These are phyloP conservation scores for Drosophila kanekoi DNA, from an alignment of 2,888 invertebrate genomes.

Conservation along the genomic window DNA sequence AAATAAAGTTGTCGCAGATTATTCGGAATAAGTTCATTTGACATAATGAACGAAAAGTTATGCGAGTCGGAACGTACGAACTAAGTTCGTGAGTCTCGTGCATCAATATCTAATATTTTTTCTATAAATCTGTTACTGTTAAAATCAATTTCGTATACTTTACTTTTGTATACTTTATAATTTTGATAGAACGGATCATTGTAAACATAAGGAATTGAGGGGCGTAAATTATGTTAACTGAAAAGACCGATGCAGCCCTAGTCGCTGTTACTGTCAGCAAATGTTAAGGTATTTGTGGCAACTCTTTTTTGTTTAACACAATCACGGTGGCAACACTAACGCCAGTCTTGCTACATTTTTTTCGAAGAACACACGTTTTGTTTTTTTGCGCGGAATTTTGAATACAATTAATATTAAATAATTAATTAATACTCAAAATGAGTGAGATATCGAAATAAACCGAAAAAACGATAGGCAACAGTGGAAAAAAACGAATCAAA, in stretches of 20 bases:
- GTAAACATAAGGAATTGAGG: not conserved
- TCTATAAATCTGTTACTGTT: no score
- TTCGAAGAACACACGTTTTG: slow-evolving; percentile 42
- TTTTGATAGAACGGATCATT: no score
- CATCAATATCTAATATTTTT: not conserved
- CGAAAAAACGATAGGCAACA: slow-evolving; percentile 17
- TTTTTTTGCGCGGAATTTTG: slow-evolving; percentile 40
- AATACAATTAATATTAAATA: slow-evolving; percentile 47
- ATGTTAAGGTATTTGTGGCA: slow-evolving; percentile 23
- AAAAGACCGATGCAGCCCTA: not conserved
- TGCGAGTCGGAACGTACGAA: no score
- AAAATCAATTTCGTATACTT: no score
- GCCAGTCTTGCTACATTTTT: slow-evolving; percentile 50
- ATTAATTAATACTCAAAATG: slow-evolving; percentile 46
- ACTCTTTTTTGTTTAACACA: slow-evolving; percentile 6
- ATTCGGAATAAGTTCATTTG: slow-evolving; percentile 20
- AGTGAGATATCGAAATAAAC: slow-evolving; percentile 42
- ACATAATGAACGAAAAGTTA: slow-evolving; percentile 3
- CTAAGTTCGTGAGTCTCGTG: no score
- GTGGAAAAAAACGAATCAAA: slow-evolving; percentile 35
- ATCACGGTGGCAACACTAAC: slow-evolving; percentile 23
- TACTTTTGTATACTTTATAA: no score
- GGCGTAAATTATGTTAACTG: not conserved
- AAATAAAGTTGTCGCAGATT: slow-evolving; percentile 32
- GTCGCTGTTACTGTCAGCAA: slow-evolving; percentile 15